A percentile compares a stretch with the other conserved stretches of the same genome.
These are phyloP conservation scores for Bothrops jararaca DNA, from an alignment of 2,113 vertebrate genomes.

Conservation along the genomic window DNA sequence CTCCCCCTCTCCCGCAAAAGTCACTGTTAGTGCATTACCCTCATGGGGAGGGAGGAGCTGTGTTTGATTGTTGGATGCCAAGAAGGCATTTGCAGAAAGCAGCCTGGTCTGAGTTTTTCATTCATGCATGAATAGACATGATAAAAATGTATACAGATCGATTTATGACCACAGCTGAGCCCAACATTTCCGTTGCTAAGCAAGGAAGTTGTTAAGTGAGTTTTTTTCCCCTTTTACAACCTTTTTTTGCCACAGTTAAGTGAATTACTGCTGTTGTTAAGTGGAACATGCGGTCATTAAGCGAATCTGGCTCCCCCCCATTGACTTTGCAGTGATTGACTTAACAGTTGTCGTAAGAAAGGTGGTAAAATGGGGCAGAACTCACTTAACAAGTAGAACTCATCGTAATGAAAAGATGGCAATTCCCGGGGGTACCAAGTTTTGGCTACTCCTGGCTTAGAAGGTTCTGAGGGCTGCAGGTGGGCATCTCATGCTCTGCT, in stretches of 20 bases:
- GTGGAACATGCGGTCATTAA: background rate
- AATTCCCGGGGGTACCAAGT: background rate
- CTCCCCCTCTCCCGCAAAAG: background rate
- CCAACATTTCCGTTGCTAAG: background rate
- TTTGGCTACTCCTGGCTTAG: background rate
- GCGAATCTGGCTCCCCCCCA: background rate
- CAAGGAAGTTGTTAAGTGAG: background rate
- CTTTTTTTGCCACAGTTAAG: background rate
- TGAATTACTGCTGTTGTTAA: background rate
- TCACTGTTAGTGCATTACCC: background rate
- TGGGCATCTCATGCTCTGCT: background rate
- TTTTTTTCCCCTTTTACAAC: background rate
- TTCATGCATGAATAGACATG: too few relatives aligned
- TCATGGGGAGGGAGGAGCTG: background rate
- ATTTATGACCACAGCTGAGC: background rate
- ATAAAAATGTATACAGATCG: background rate
- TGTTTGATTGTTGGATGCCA: background rate
- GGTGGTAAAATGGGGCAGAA: too few relatives aligned
- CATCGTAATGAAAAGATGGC: background rate
- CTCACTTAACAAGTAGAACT: background rate
- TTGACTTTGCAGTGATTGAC: background rate
- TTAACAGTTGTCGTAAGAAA: too few relatives aligned
- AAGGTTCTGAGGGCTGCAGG: background rate
- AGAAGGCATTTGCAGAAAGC: background rate
- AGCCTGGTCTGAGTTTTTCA: background rate